Percentiles rank a stretch among this genome's conserved stretches.
Evolutionary conservation across 1,140 invertebrate species (phyloP).

Genomic region (Diuraphis noxia): DNA sequence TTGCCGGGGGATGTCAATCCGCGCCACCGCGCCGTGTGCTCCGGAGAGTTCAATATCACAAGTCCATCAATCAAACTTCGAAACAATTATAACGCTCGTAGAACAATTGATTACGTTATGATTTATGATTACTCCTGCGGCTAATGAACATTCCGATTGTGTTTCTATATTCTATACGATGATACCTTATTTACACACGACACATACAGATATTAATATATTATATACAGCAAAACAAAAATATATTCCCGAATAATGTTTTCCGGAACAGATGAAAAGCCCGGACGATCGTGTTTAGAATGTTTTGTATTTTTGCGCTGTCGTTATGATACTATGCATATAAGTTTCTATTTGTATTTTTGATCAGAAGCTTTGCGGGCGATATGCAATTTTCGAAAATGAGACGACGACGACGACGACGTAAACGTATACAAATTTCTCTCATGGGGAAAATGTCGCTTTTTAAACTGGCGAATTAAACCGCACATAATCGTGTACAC

Average conservation of each 20-base stretch:
- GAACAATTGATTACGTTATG: slow-evolving; percentile 51
- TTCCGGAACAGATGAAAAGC: background rate
- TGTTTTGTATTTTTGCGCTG: background rate
- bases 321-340: no score
- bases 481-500: no score
- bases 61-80: slow-evolving; percentile 48
- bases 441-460: background rate
- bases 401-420: background rate
- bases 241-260: background rate
- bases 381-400: background rate
- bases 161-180: background rate
- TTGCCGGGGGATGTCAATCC: slow-evolving; percentile 26
- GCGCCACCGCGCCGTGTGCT: background rate
- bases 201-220: background rate
- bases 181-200: background rate
- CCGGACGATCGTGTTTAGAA: background rate
- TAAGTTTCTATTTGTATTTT: background rate
- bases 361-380: no score
- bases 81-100: slow-evolving; percentile 50
- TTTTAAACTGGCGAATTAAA: background rate
- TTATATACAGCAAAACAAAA: background rate
- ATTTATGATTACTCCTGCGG: slow-evolving; percentile 35
- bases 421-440: background rate
- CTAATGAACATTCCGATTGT: slow-evolving; percentile 50
- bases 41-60: slow-evolving; percentile 4